Evolutionary conservation across 2,797 vertebrate genomes (phyloP), one percentile per base, ranked within the genome.

Genomic region (Hapalemur alaotrensis): DNA sequence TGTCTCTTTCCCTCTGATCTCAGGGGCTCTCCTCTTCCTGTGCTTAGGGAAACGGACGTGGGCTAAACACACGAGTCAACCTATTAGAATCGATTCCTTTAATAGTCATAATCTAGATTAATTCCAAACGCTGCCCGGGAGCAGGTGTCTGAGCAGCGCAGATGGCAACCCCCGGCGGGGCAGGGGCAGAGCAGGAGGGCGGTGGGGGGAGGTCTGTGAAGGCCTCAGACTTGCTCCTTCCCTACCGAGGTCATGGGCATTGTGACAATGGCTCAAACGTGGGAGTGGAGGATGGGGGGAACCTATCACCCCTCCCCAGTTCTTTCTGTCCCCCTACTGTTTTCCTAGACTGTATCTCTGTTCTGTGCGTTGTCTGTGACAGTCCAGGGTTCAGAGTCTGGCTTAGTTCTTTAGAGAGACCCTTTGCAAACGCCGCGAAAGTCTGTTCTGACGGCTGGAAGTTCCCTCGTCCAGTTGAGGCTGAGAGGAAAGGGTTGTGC

Each of bases 161-260:
- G 38, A 17, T 1, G 23, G 25, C 38, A 76, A 3, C 35, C 46
- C 46, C 15, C 3, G 0, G 35, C 3, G 5, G 82, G 46, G 7
- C 22, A 9, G 25, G 54, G 35, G n/a, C 38, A 4, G 41, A 15
- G 41, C 12, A 14, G 32, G 13, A 1, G 4, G 5, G 28, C 46
- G 35, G 22, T 0, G 20, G 18, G 15, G 2, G 46, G 46, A 20
- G 0, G 61, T 13, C 25, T 23, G n/a, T 4, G 18, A 25, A 0
- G 38, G 72, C 32, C 38, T 7, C 17, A 2, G 1, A 2, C n/a
- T 14, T 50, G 43, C 13, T 25, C 1, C 0, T 13, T 41, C 30
- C 38, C 35, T 17, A 7, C 52, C 4, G 11, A 8, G 57, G 38
- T 23, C 17, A 1, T 1, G 2, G 65, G 5, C 4, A 0, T 30